A percentile compares a stretch with the other conserved stretches of the same genome.
Conservation (phyloP, 1,140 invertebrate species). For the Akabosia matsudoensis region DNA sequence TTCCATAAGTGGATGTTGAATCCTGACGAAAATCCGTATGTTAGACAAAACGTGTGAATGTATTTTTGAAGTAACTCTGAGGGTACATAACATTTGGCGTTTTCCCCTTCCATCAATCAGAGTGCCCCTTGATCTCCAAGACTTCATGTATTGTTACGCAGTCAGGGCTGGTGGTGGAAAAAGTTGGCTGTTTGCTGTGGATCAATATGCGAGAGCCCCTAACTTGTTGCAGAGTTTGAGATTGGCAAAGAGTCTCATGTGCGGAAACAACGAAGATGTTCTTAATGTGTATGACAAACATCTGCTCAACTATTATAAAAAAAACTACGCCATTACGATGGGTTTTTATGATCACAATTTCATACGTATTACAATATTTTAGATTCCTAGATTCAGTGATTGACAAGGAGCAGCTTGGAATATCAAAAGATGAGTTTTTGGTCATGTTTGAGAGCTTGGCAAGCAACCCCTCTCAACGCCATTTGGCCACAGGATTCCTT, state of each 20-base stretch:
- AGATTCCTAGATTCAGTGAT: background rate
- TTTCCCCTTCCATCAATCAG: too few species aligned
- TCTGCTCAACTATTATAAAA: too few species aligned
- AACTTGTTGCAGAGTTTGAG: background rate
- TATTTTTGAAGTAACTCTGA: background rate
- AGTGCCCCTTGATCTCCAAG: background rate
- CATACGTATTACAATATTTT: too few species aligned
- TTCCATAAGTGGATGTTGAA: slow-evolving; percentile 24
- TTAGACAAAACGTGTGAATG: background rate
- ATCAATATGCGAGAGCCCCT: background rate
- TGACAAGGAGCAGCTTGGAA: background rate
- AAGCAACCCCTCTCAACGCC: background rate
- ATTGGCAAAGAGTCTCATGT: background rate
- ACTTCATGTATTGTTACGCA: slow-evolving; percentile 18
- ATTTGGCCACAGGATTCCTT: slow-evolving; percentile 4
- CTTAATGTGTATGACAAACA: background rate
- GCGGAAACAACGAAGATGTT: background rate
- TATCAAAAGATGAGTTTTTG: slow-evolving; percentile 16
- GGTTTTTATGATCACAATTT: too few species aligned
- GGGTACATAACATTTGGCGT: too few species aligned
- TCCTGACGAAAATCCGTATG: slow-evolving; percentile 20
- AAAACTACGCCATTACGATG: background rate
- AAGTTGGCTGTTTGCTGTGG: slow-evolving; percentile 20
- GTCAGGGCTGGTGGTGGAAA: slow-evolving; percentile 7
- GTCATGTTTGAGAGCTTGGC: slow-evolving; percentile 14